Evolutionary conservation across 2,113 vertebrate genomes (phyloP).

Genomic region (Poicephalus meyeri): DNA sequence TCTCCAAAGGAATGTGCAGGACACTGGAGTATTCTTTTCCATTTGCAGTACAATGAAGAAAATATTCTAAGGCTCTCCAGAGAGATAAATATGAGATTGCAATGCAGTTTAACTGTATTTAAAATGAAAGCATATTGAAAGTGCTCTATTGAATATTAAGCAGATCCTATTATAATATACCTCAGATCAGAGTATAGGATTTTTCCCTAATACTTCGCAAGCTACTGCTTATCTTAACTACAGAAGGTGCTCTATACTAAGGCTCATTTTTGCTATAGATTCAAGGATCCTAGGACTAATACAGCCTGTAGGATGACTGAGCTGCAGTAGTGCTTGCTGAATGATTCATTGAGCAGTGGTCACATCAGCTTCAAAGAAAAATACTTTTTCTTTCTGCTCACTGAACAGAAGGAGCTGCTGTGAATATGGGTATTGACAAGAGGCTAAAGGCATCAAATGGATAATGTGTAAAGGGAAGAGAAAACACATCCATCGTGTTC

Average conservation of each 20-base stretch:
- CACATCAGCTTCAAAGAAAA: conserved; percentile 55
- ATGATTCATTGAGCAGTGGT: conserved; percentile 65
- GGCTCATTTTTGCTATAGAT: conserved; percentile 44
- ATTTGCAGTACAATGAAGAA: conserved; percentile 71
- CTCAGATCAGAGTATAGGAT: conserved; percentile 58
- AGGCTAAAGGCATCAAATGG: conserved; percentile 28
- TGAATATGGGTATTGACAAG: conserved; percentile 47
- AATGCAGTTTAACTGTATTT: conserved; percentile 58
- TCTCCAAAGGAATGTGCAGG: conserved; percentile 48
- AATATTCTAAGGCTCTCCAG: conserved; percentile 59
- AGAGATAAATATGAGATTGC: conserved; percentile 56
- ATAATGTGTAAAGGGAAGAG: not conserved
- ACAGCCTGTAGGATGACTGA: conserved; percentile 39
- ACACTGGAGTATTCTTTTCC: conserved; percentile 59
- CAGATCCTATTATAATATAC: conserved; percentile 51
- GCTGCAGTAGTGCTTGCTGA: conserved; percentile 35
- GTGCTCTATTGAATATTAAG: conserved; percentile 47
- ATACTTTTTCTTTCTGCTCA: conserved; percentile 42
- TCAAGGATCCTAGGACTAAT: conserved; percentile 28
- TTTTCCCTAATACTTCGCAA: conserved; percentile 57
- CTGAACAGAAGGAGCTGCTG: conserved; percentile 46
- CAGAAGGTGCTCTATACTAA: not conserved
- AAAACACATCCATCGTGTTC: not conserved
- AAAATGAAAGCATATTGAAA: conserved; percentile 52
- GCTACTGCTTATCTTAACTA: conserved; percentile 45